Base-by-base conservation (phyloP, 2,888 invertebrate genomes). In the Eugnorisma glareosa region DNA sequence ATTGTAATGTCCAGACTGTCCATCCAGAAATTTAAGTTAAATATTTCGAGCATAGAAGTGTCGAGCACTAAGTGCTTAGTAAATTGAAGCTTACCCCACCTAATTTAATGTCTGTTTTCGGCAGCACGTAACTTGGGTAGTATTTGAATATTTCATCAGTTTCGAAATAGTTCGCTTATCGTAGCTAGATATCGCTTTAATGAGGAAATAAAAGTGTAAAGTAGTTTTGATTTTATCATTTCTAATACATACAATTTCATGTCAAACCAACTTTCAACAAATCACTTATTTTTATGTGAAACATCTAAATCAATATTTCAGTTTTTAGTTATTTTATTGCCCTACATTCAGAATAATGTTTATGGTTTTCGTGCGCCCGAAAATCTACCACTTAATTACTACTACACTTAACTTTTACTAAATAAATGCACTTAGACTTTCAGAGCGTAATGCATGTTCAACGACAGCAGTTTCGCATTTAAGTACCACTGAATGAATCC, bases 111-210 rank as follows among this genome's bases (percentile, higher is more conserved):
- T 68, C 7, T 21, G 40, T 59, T 64, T 24, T n/a, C 48, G 15
- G 15, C 43, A 43, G 40, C 61, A 70, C 74, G 43, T 45, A 43
- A 48, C 45, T 68, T 61, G 28, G 5, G 61, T 84, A 67, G 75
- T 81, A 66, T 66, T 84, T 84, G 71, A 84, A 82, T 85, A 83
- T 73, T 81, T 73, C 13, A 82, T 54, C 18, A 51, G 43, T n/a
- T 72, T 24, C 6, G 0, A 64, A 73, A 40, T 51, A 18, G 28
- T 45, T 13, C 0, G 15, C 64, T 75, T 84, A 80, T 84, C 48
- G 8, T 31, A 35, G 15, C n/a, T n/a, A n/a, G n/a, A n/a, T 45
- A 73, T 51, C 35, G 57, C 43, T 40, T 37, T 68, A 71, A 64
- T 75, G 67, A 68, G 2, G 1, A 1, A 59, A 45, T 57, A 35